Base-by-base conservation (phyloP, 2,113 vertebrate genomes). In the Actenoides lindsayi region DNA sequence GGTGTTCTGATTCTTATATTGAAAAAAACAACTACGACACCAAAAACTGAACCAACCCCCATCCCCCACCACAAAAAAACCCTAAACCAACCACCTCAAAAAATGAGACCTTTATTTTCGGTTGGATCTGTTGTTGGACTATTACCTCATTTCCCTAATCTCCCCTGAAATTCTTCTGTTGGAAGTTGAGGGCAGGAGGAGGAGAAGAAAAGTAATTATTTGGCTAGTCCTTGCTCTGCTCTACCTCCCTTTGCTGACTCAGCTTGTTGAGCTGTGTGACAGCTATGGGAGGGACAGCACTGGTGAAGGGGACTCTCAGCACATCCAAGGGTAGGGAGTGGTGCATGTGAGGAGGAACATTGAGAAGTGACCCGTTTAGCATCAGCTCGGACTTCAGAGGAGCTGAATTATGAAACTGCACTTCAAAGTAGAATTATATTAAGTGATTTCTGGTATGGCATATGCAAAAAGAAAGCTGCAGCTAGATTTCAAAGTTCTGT, bases 341-440 rank as follows among this genome's bases (percentile, higher is more conserved):
- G 16, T 30, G 13, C 23, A 1, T 1, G 5, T 48, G 60, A 15
- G 37, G 39, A 62, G 23, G 16, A 46, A 10, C 15, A 10, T 0
- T 24, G 79, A 21, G 33, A 35, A 37, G 46, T 2, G 9, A 39
- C 35, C 3, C 0, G 0, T 64, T 85, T 14, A 37, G 10, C 7
- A 27, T 79, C 42, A 64, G 18, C 11, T 57, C 1, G 0, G 13
- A 6, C 18, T 57, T 63, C n/a, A 10, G 11, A 79, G 42, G 48
- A 90, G 53, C 31, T 79, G 50, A n/a, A 13, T 69, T 56, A 6
- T 1, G 16, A 53, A 81, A 46, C 37, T 39, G 13, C 12, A 24
- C 13, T 24, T 62, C 4, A 2, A 65, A 65, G 16, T 23, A 3
- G 19, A 64, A 65, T 46, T 31, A 8, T 5, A 4, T 73, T 53